Evolutionary conservation across 2,888 invertebrate species (phyloP), one percentile per base, ranked within the genome.

Genomic region (Aspidapion aeneum): DNA sequence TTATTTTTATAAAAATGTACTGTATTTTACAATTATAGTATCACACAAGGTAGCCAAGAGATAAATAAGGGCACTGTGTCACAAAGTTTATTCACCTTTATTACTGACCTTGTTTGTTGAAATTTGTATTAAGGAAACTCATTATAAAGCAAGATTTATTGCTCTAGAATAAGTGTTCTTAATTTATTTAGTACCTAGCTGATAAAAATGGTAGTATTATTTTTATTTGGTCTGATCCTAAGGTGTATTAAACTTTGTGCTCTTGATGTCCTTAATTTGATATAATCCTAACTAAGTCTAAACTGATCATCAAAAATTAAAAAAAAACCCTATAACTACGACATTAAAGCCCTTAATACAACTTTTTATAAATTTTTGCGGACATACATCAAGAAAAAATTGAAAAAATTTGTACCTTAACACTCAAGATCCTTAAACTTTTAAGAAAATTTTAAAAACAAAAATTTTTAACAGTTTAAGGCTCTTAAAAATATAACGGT

Each of bases 21-120:
- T 62, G 60, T 67, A 63, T 64, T 66, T 63, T 56, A 66, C 63
- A 64, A 64, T 70, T 56, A 66, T 63, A 64, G 63, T 70, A 69
- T 71, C 71, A 72, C 73, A 72, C 72, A 72, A 55, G 63, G 63
- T 52, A 52, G 52, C 52, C 52, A 52, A 35, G 35, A 35, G 35
- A 35, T 35, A 35, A 35, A 35, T 35, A 35, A 35, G 35, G 35
- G 12, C 5, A 12, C 35, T 35, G 35, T 7, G 12, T 35, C 35
- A 35, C 35, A 35, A 35, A 35, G 3, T 35, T 35, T 35, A 12
- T 35, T 35, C 35, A 12, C 35, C 3, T 35, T 12, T 35, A 35
- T n/a, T n/a, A n/a, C n/a, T n/a, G n/a, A n/a, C n/a, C n/a, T n/a
- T n/a, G n/a, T n/a, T n/a, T n/a, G n/a, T n/a, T n/a, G n/a, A n/a